phyloP scores from a whole-genome alignment of 2,888 invertebrate genomes.

The Pachydiplax longipennis region DNA sequence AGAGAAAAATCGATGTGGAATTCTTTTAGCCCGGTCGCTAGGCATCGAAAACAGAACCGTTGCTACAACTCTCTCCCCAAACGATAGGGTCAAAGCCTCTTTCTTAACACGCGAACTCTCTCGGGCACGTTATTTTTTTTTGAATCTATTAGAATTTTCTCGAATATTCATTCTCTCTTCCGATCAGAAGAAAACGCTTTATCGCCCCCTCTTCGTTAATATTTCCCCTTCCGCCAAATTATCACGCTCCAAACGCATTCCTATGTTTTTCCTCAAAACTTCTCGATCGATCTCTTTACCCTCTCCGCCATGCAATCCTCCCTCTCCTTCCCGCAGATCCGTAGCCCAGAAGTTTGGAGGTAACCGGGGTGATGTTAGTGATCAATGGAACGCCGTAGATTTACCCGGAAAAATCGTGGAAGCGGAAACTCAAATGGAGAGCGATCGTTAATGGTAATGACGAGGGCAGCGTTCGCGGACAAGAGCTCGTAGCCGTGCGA shows the following conservation, averaged over 20 bases:
- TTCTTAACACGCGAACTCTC: background rate
- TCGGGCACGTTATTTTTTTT: background rate
- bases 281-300: background rate
- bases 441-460: conserved; percentile 17
- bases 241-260: background rate
- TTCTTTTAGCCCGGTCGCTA: too few species aligned
- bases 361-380: background rate
- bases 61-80: background rate
- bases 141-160: background rate
- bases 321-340: background rate
- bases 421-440: conserved; percentile 2
- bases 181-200: background rate
- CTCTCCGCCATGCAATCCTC: background rate
- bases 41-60: background rate
- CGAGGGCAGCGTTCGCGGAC: background rate
- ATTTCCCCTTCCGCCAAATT: background rate
- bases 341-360: background rate
- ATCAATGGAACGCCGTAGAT: background rate
- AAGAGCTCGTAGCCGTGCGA: background rate
- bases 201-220: background rate
- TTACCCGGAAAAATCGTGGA: background rate
- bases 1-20: too few species aligned
- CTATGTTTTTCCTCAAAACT: background rate
- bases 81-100: background rate
- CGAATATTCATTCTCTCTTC: background rate